A percentile compares a stretch with the other conserved stretches of the same genome.
Evolutionary conservation across 2,888 invertebrate genomes (phyloP).

Genomic region (Cataglyphis albicans): DNA sequence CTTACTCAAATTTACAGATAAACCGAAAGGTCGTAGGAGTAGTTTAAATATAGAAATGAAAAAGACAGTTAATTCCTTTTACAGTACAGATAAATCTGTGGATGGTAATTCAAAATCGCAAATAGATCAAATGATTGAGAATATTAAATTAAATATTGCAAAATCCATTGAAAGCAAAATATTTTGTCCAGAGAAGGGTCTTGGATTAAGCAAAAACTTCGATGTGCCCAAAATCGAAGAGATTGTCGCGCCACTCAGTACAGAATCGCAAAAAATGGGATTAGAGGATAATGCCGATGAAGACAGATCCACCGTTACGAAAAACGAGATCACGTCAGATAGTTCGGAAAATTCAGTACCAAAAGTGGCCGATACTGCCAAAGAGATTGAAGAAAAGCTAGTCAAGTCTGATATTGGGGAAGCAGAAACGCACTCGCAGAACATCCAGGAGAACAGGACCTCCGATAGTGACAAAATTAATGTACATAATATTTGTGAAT

Average conservation of each 20-base stretch:
- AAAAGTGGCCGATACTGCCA: constrained; percentile 85
- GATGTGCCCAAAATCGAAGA: constrained; percentile 83
- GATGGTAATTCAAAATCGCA: constrained; percentile 79
- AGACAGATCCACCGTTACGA: constrained; percentile 76
- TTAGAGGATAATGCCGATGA: constrained; percentile 77
- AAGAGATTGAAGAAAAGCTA: constrained; percentile 85
- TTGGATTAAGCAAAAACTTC: constrained; percentile 80
- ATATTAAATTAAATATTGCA: constrained; percentile 83
- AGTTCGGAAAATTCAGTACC: constrained; percentile 82
- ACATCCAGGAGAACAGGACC: constrained; percentile 72
- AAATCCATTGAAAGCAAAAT: constrained; percentile 84
- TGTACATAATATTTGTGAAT: constrained; percentile 57
- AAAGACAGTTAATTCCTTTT: constrained; percentile 80
- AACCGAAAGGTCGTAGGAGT: constrained; percentile 81
- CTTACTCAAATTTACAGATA: constrained; percentile 76
- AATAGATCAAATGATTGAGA: constrained; percentile 84
- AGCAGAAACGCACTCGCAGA: constrained; percentile 78
- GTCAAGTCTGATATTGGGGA: constrained; percentile 84
- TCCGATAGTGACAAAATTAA: constrained; percentile 60
- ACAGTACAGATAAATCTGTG: constrained; percentile 75
- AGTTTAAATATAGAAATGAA: constrained; percentile 83
- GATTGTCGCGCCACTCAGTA: constrained; percentile 81
- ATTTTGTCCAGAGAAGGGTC: constrained; percentile 79
- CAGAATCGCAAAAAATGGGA: constrained; percentile 80
- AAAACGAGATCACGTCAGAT: constrained; percentile 76